Evolutionary conservation across 2,797 vertebrate genomes (phyloP).

Genomic region (Myripristis jacobus): DNA sequence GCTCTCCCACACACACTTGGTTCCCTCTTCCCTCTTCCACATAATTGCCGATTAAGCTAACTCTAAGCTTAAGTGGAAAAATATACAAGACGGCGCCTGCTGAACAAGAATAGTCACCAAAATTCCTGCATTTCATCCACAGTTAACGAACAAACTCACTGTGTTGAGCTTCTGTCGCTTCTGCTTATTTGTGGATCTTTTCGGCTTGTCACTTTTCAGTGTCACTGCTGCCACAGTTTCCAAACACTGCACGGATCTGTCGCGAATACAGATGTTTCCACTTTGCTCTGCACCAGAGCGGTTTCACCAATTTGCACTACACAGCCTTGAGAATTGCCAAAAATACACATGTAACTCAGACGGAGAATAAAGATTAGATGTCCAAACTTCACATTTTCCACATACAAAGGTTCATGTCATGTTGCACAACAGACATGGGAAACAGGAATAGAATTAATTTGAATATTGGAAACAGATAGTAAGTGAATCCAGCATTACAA

Average conservation of each 20-base stretch:
- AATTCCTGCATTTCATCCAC: not conserved
- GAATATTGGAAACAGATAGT: constrained; percentile 11
- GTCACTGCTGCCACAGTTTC: not conserved
- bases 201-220: not conserved
- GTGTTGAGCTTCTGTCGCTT: not conserved
- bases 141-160: not conserved
- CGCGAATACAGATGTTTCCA: not conserved
- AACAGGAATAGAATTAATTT: constrained; percentile 56
- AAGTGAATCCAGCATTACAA: not conserved
- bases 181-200: not conserved
- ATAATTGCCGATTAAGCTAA: not conserved
- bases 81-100: not conserved
- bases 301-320: not conserved
- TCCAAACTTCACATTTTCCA: constrained; percentile 16
- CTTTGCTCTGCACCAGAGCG: not conserved
- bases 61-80: not conserved
- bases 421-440: constrained; percentile 54
- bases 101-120: not conserved
- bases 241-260: not conserved
- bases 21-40: no score
- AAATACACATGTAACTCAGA: constrained; percentile 22
- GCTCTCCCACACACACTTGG: no score
- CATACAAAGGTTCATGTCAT: not conserved
- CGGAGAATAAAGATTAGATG: constrained; percentile 3
- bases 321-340: not conserved